A percentile compares a stretch with the other conserved stretches of the same genome.
These are phyloP conservation scores for Pristionchus mayeri DNA, from an alignment of 2,888 invertebrate species.

Conservation along the genomic window DNA sequence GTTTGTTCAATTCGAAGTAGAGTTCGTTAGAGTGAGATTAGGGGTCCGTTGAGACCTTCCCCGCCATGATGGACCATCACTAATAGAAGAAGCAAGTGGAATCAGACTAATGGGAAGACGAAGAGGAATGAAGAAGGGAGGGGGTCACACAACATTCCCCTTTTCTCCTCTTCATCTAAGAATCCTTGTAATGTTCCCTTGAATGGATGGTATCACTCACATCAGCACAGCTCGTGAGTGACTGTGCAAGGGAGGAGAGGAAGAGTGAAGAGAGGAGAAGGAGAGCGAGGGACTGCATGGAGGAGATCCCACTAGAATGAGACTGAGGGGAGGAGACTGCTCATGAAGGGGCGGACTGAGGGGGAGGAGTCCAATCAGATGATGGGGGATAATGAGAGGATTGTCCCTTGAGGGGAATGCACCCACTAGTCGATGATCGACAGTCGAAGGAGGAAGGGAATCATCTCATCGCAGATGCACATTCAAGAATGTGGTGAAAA, in stretches of 20 bases:
- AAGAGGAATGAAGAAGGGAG: not conserved
- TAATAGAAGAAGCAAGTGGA: not conserved
- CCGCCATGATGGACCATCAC: not conserved
- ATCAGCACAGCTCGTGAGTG: conserved; percentile 39
- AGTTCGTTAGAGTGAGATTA: not conserved
- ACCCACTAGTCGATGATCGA: not conserved
- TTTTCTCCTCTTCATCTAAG: not conserved
- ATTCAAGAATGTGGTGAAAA: too few species aligned
- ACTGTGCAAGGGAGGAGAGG: not conserved
- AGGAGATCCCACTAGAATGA: too few species aligned
- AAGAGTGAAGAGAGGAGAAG: conserved; percentile 5
- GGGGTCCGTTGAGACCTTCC: not conserved
- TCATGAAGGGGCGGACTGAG: not conserved
- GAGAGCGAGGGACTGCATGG: not conserved
- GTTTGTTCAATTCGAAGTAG: not conserved
- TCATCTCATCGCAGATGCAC: too few species aligned
- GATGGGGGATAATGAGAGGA: not conserved
- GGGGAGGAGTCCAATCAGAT: not conserved
- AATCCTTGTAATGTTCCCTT: too few species aligned
- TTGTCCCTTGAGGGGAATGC: not conserved
- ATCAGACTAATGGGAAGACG: not conserved
- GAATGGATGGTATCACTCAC: too few species aligned
- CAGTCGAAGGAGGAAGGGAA: not conserved
- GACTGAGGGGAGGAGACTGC: not conserved
- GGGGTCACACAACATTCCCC: not conserved